Conservation (phyloP, 2,888 invertebrate species). For the Mongoloraphidia duomilia region DNA sequence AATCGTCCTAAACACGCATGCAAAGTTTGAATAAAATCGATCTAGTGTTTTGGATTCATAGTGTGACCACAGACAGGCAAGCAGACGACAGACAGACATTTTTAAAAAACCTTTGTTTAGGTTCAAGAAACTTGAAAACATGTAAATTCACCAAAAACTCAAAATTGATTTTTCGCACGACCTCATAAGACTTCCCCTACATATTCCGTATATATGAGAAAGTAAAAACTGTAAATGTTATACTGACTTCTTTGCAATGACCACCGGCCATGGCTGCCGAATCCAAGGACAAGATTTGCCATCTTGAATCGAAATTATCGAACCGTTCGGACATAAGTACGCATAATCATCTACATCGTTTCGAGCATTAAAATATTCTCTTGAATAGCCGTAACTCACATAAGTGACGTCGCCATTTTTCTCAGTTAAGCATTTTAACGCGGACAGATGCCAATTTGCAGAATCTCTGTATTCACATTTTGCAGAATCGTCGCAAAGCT, state of each 20-base stretch:
- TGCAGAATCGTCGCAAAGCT: slow-evolving; percentile 34
- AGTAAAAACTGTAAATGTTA: background rate
- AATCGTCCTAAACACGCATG: too few species aligned
- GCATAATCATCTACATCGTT: slow-evolving; percentile 15
- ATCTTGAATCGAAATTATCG: slow-evolving; percentile 14
- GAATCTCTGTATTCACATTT: slow-evolving; percentile 25
- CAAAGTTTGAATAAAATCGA: too few species aligned
- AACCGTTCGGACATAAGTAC: slow-evolving; percentile 25
- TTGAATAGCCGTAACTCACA: slow-evolving; percentile 29
- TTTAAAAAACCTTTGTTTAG: too few species aligned
- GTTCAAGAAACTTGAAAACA: too few species aligned
- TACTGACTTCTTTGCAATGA: slow-evolving; percentile 38
- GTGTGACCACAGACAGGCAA: too few species aligned
- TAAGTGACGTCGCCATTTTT: slow-evolving; percentile 40
- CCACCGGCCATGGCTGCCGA: slow-evolving; percentile 43
- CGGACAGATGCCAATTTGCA: slow-evolving; percentile 34
- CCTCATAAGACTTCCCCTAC: too few species aligned
- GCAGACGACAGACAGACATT: too few species aligned
- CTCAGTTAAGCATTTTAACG: slow-evolving; percentile 36
- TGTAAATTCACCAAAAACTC: too few species aligned
- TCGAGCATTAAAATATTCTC: slow-evolving; percentile 24
- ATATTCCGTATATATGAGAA: too few species aligned
- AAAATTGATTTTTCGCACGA: too few species aligned
- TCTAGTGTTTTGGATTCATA: too few species aligned
- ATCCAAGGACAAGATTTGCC: slow-evolving; percentile 41